phyloP scores from a whole-genome alignment of 2,888 invertebrate genomes.

The Agonopterix alstromeriana region DNA sequence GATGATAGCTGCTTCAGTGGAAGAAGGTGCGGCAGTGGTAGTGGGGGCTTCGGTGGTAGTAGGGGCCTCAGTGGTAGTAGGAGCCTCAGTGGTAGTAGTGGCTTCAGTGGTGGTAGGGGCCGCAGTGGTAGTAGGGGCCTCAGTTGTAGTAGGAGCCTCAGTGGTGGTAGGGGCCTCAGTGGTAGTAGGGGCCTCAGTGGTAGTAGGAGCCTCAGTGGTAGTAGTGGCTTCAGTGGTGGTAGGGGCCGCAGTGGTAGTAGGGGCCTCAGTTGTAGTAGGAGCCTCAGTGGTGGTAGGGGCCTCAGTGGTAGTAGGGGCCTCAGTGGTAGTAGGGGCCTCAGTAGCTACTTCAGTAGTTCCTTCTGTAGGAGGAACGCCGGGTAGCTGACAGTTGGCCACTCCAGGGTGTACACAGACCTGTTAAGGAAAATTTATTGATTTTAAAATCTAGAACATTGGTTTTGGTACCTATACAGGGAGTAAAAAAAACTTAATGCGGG shows the following conservation, averaged over 20 bases:
- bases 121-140: slow-evolving; percentile 6
- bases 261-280: slow-evolving; percentile 4
- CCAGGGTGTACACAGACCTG: slow-evolving; percentile 40
- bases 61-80: background rate
- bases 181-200: slow-evolving; percentile 10
- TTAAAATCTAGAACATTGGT: too few relatives aligned
- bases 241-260: slow-evolving; percentile 8
- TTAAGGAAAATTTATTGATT: background rate
- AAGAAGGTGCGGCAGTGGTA: background rate
- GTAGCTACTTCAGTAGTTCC: slow-evolving; percentile 9
- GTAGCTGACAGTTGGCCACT: slow-evolving; percentile 28
- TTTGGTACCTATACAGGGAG: too few relatives aligned
- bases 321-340: slow-evolving; percentile 8
- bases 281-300: slow-evolving; percentile 8
- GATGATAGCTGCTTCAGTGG: background rate
- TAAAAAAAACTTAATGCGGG: too few relatives aligned
- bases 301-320: slow-evolving; percentile 6
- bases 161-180: slow-evolving; percentile 4
- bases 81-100: background rate
- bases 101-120: background rate
- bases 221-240: slow-evolving; percentile 7
- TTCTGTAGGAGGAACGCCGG: slow-evolving; percentile 14
- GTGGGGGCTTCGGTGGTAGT: background rate
- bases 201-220: slow-evolving; percentile 5
- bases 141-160: slow-evolving; percentile 7